These are phyloP conservation scores for Lipotes vexillifer DNA, from an alignment of 2,113 vertebrate genomes.

Conservation along the genomic window DNA sequence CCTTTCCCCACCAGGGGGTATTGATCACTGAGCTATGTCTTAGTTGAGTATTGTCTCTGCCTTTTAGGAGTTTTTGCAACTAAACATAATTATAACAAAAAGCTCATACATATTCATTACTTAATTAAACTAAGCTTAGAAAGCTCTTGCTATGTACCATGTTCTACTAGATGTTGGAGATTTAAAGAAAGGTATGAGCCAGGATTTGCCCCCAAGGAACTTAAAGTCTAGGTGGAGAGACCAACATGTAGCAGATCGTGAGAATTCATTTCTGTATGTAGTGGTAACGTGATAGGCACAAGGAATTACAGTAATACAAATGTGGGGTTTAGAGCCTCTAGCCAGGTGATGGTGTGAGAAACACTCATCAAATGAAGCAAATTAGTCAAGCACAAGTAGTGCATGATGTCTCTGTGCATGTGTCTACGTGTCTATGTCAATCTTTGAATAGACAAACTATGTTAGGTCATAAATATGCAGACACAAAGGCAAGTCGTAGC, in stretches of 20 bases:
- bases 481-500: not conserved
- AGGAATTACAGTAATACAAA: fast-evolving
- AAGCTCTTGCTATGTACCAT: not conserved
- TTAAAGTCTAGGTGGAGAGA: not conserved
- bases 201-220: not conserved
- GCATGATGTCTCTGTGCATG: fast-evolving
- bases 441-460: not conserved
- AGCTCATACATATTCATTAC: not conserved
- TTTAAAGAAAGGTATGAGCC: not conserved
- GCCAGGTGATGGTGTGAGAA: no score
- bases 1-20: not conserved
- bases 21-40: not conserved
- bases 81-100: not conserved
- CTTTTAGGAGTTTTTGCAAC: not conserved
- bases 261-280: not conserved
- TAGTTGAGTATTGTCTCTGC: not conserved
- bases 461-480: not conserved
- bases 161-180: not conserved
- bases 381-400: not conserved
- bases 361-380: not conserved
- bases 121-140: not conserved
- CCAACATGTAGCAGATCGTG: fast-evolving
- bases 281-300: fast-evolving
- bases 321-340: not conserved
- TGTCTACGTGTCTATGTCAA: not conserved